These are phyloP conservation scores for Bergia sp. DNA, from an alignment of 92 coral and sea anemone species.

Conservation along the genomic window DNA sequence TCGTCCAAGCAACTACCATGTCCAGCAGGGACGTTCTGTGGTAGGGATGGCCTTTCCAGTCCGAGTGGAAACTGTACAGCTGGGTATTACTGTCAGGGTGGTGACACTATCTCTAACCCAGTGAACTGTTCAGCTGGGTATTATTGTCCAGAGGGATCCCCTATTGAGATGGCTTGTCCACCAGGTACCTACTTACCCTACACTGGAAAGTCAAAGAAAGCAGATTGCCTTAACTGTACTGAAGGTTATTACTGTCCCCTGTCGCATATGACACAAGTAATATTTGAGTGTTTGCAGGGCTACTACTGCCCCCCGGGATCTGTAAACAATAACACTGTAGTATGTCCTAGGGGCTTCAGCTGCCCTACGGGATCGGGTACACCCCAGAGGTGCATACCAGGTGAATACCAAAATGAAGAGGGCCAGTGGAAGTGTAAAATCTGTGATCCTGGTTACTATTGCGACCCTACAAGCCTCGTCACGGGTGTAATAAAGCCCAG, in stretches of 20 bases:
- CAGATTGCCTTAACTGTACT: conserved; percentile 89
- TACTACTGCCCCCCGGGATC: conserved; percentile 96
- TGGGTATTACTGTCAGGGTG: conserved; percentile 85
- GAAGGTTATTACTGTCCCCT: conserved; percentile 93
- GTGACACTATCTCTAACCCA: conserved; percentile 77
- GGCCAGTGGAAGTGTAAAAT: conserved; percentile 83
- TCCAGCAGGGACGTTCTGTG: conserved; percentile 86
- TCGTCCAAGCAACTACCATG: conserved; percentile 81
- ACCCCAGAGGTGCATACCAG: conserved; percentile 82
- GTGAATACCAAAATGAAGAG: conserved; percentile 87
- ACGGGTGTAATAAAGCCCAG: conserved; percentile 87
- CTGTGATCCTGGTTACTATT: conserved; percentile 83
- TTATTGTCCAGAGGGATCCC: conserved; percentile 90
- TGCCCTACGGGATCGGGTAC: conserved; percentile 86
- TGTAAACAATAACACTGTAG: conserved; percentile 78
- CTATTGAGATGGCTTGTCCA: conserved; percentile 83
- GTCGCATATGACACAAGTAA: conserved; percentile 79
- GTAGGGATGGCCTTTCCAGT: conserved; percentile 68
- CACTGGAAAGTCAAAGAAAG: conserved; percentile 70
- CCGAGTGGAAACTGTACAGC: conserved; percentile 91
- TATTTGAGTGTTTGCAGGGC: conserved; percentile 97
- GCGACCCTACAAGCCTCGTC: conserved; percentile 71
- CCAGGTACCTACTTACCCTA: conserved; percentile 88
- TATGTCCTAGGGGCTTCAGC: conserved; percentile 80
- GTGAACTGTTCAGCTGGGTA: conserved; percentile 81